Conservation (phyloP, 2,888 invertebrate species). For the Andrena bucephala region DNA sequence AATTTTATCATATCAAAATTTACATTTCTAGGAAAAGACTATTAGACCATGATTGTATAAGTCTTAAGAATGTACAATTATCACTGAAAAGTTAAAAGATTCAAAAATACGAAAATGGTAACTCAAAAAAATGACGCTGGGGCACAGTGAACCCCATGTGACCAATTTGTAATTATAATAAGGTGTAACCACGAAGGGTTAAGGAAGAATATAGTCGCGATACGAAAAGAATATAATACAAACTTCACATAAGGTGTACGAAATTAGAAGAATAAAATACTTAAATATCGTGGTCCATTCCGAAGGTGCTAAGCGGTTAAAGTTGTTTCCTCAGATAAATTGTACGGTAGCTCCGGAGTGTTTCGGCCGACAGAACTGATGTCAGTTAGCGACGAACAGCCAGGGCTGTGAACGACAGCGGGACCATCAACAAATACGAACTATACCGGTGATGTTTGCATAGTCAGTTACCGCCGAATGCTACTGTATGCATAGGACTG, state of each 20-base stretch:
- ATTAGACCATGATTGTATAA: no score
- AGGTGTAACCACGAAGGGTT: no score
- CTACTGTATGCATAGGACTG: constrained; percentile 75
- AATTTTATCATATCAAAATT: no score
- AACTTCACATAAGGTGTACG: background rate
- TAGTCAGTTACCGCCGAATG: constrained; percentile 76
- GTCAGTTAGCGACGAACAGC: constrained; percentile 61
- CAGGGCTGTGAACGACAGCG: constrained; percentile 57
- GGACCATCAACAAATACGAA: constrained; percentile 66
- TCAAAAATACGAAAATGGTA: no score
- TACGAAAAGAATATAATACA: no score
- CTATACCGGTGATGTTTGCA: constrained; percentile 70
- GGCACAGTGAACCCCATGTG: no score
- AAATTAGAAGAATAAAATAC: background rate
- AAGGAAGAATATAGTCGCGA: no score
- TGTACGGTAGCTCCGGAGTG: constrained; percentile 61
- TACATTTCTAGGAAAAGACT: no score
- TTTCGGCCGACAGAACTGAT: constrained; percentile 63
- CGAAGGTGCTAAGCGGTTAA: constrained; percentile 66
- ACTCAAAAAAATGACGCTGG: no score
- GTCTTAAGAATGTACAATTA: no score
- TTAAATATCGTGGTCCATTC: constrained; percentile 33
- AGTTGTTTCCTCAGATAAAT: constrained; percentile 70
- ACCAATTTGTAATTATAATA: no score
- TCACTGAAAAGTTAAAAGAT: no score